phyloP scores from a whole-genome alignment of 2,113 vertebrate species.

The Cinclus mexicanus region DNA sequence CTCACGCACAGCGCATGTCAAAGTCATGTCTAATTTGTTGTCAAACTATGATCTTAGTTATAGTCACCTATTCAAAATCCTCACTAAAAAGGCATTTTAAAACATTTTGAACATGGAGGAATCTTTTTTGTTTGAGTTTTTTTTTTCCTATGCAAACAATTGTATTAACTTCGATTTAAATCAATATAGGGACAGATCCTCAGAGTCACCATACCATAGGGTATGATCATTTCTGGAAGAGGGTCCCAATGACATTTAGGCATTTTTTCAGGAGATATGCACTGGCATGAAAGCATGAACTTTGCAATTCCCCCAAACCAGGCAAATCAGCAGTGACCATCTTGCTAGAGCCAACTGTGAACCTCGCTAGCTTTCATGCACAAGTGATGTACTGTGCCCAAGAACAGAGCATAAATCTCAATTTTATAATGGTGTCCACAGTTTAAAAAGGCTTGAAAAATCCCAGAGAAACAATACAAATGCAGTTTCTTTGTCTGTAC shows the following conservation, averaged over 20 bases:
- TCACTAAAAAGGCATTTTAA: background rate
- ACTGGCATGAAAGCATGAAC: background rate
- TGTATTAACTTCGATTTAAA: background rate
- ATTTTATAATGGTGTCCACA: background rate
- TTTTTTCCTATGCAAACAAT: background rate
- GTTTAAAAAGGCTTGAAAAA: background rate
- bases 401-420: background rate
- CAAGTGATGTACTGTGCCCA: background rate
- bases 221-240: background rate
- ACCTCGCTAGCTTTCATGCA: background rate
- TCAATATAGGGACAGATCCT: background rate
- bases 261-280: background rate
- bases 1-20: fast-evolving
- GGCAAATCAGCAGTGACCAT: background rate
- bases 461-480: background rate
- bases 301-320: background rate
- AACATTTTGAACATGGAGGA: background rate
- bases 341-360: background rate
- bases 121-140: background rate
- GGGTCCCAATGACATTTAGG: background rate
- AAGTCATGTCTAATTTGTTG: background rate
- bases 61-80: background rate
- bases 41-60: background rate
- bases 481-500: background rate
- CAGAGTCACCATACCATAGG: background rate